Evolutionary conservation across 2,888 invertebrate species (phyloP), one percentile per base, ranked within the genome.

Genomic region (Pollenia angustigena): DNA sequence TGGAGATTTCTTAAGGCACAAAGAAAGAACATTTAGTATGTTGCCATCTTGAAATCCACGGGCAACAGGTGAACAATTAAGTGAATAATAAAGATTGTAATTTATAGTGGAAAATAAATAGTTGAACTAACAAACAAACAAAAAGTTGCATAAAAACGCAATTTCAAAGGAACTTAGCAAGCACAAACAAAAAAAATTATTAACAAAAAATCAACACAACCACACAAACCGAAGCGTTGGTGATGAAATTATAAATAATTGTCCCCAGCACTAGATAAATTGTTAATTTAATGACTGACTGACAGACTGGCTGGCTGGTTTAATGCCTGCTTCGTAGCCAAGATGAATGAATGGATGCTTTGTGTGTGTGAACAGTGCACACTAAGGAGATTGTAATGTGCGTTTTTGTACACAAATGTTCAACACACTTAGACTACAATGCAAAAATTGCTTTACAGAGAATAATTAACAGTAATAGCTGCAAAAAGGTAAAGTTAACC

Each of bases 241-340:
- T 87, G 87, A 87, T 87, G 76, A 87, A 87, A 87, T 87, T 84
- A 87, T 78, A 87, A 84, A 81, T 87, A 87, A 87, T 87, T 87
- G 76, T 87, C 58, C 75, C 71, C 82, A 62, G 82, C 74, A 64
- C 68, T 78, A 46, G 50, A 60, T 68, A 58, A 72, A 72, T 64
- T 58, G 72, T 82, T 83, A 66, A 44, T 44, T 71, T 60, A 75
- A 76, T 76, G 76, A 76, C 81, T 85, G 81, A 62, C 80, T 23
- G 75, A 81, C 60, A 50, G 40, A 18, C 50, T 74, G 56, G 54
- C n/a, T 58, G 40, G 72, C n/a, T 58, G 18, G 54, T 66, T 78
- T 56, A 50, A 52, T 40, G 71, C 54, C 40, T 75, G n/a, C 42
- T 81, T 62, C 23, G 48, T 71, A 71, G n/a, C 48, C 40, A 4